phyloP scores from a whole-genome alignment of 2,113 vertebrate genomes.

The Ptyas mucosa region DNA sequence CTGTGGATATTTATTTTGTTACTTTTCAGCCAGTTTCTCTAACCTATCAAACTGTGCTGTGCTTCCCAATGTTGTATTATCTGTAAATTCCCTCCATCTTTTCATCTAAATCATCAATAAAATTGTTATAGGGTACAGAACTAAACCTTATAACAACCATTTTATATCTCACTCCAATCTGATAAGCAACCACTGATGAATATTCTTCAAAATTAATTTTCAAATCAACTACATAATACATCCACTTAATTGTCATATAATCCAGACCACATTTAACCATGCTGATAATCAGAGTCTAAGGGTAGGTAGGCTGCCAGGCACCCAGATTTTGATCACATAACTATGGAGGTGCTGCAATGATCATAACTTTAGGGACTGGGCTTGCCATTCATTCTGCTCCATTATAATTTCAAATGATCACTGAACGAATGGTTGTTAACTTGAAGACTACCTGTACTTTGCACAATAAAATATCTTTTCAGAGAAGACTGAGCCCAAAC shows the following conservation, averaged over 20 bases:
- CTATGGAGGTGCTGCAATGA: background rate
- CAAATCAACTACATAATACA: background rate
- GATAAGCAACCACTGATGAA: background rate
- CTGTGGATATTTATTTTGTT: background rate
- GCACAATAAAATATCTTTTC: background rate
- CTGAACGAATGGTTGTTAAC: background rate
- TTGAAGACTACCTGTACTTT: background rate
- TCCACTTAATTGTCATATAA: background rate
- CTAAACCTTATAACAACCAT: background rate
- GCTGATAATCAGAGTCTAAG: background rate
- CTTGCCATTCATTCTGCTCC: background rate
- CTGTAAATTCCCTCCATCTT: background rate
- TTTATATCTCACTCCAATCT: background rate
- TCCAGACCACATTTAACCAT: background rate
- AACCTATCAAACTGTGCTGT: background rate
- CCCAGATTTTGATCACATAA: background rate
- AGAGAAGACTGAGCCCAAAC: background rate
- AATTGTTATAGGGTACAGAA: background rate
- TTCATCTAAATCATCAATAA: background rate
- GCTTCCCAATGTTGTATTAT: background rate
- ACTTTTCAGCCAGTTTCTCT: background rate
- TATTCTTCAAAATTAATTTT: background rate
- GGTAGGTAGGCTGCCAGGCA: background rate
- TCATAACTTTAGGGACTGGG: background rate
- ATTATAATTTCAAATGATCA: background rate